These are phyloP conservation scores for Pygathrix nemaeus DNA, from an alignment of 2,113 vertebrate genomes.

Conservation along the genomic window DNA sequence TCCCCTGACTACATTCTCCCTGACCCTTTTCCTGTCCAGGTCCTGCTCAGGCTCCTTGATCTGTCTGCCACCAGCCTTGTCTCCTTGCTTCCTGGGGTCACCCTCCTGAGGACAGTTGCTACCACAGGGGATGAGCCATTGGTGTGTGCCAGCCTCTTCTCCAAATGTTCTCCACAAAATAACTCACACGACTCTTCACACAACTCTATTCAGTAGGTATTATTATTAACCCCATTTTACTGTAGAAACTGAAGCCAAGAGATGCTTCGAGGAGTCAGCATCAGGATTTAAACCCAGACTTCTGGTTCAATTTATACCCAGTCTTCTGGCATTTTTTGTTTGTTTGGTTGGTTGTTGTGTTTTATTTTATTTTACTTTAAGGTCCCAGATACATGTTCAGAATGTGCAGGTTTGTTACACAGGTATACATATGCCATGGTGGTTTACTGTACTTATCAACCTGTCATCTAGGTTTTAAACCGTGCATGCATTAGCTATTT, in stretches of 20 bases:
- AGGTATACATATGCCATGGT: too few species aligned
- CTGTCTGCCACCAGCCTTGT: accelerated
- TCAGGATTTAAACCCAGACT: background rate
- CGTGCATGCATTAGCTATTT: too few species aligned
- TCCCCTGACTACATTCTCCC: background rate
- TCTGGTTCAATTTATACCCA: background rate
- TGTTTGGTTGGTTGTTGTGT: too few species aligned
- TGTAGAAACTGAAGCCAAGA: background rate
- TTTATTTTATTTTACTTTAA: too few species aligned
- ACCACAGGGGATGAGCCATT: accelerated
- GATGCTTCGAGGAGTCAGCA: background rate
- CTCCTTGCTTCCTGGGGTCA: accelerated
- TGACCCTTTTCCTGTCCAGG: background rate
- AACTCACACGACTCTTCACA: accelerated
- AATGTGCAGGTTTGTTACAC: too few species aligned
- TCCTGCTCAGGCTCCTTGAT: accelerated
- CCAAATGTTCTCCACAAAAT: accelerated
- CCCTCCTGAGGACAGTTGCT: background rate
- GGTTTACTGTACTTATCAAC: too few species aligned
- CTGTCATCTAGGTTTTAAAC: too few species aligned
- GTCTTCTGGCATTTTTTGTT: too few species aligned
- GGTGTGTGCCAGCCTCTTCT: background rate
- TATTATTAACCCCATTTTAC: background rate
- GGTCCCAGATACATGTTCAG: too few species aligned
- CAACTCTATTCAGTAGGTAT: accelerated